These are phyloP conservation scores for Psettodes erumei DNA, from an alignment of 2,113 vertebrate species.

Conservation along the genomic window DNA sequence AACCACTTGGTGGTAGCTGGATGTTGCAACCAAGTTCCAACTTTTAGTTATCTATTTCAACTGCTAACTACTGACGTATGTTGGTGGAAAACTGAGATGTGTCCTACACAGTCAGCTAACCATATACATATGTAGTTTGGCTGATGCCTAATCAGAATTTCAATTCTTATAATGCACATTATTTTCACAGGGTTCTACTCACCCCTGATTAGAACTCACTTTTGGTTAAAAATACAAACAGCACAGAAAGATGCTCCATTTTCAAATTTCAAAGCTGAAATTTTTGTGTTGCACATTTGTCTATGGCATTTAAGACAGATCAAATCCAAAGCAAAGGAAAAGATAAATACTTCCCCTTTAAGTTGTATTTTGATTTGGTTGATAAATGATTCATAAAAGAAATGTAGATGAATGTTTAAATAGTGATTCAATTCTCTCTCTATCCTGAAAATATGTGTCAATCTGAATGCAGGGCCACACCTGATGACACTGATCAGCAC, in stretches of 20 bases:
- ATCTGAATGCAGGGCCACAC: background rate
- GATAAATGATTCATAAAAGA: background rate
- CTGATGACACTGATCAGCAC: background rate
- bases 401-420: background rate
- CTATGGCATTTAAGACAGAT: background rate
- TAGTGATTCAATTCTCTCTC: background rate
- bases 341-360: background rate
- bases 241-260: too few relatives aligned
- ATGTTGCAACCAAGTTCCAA: background rate
- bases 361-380: background rate
- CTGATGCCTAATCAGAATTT: too few relatives aligned
- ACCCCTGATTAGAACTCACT: too few relatives aligned
- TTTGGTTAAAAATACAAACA: background rate
- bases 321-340: background rate
- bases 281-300: background rate
- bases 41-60: background rate
- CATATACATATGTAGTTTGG: background rate
- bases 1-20: background rate
- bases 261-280: too few relatives aligned
- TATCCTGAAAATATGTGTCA: background rate
- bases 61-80: background rate
- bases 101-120: background rate
- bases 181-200: too few relatives aligned
- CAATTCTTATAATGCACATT: too few relatives aligned
- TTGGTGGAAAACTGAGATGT: background rate